Percentiles rank a stretch among this genome's conserved stretches.
phyloP scores from a whole-genome alignment of 2,888 invertebrate genomes.

The Salpingus planirostris region DNA sequence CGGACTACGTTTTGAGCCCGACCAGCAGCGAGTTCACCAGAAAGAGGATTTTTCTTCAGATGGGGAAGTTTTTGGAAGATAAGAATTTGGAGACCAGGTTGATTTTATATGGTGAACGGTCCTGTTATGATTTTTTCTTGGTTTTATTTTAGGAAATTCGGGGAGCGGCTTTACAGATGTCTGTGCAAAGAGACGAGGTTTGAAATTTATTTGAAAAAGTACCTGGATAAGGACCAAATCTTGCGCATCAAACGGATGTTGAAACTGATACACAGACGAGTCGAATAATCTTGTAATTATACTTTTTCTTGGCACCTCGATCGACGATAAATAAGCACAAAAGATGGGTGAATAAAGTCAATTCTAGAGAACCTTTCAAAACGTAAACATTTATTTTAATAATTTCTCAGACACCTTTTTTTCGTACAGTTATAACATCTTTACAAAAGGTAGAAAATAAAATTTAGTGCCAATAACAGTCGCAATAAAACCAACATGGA shows the following conservation, averaged over 20 bases:
- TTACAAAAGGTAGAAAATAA: too few species aligned
- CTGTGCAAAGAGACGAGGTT: conserved; percentile 47
- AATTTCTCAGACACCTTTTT: too few species aligned
- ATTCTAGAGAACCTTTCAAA: too few species aligned
- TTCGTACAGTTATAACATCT: too few species aligned
- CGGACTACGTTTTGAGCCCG: conserved; percentile 49
- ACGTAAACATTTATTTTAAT: too few species aligned
- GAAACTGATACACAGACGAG: too few species aligned
- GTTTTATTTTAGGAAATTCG: conserved; percentile 46
- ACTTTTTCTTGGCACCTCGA: too few species aligned
- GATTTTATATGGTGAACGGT: neutral
- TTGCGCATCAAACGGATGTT: conserved; percentile 9
- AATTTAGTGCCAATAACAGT: too few species aligned
- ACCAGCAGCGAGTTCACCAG: conserved; percentile 46
- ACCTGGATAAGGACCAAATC: conserved; percentile 30
- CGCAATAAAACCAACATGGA: too few species aligned
- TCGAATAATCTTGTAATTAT: too few species aligned
- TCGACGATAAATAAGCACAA: too few species aligned
- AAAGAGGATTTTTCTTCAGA: conserved; percentile 41
- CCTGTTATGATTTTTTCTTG: conserved; percentile 1
- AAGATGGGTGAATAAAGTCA: too few species aligned
- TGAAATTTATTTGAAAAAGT: conserved; percentile 44
- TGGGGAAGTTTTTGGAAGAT: conserved; percentile 47
- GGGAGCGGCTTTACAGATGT: conserved; percentile 48
- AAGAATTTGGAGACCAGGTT: conserved; percentile 46